phyloP scores from a whole-genome alignment of 1,140 invertebrate genomes.

The Drosophila asahinai region DNA sequence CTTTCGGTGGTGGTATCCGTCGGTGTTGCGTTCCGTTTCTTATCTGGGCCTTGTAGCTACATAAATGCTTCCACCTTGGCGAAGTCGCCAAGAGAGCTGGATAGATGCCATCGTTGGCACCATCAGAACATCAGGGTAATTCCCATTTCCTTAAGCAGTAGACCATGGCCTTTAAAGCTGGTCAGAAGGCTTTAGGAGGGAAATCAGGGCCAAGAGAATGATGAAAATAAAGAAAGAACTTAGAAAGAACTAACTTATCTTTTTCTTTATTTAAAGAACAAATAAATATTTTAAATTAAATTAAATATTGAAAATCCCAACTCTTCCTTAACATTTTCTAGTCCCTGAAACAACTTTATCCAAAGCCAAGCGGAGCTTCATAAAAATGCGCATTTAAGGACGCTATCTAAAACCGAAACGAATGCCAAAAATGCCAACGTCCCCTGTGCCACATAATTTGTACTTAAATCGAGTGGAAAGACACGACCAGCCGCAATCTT shows the following conservation, averaged over 20 bases:
- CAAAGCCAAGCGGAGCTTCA: background rate
- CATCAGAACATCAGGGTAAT: background rate
- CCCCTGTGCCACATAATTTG: slow-evolving; percentile 71
- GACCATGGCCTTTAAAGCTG: slow-evolving; percentile 19
- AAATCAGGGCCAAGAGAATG: too few species aligned
- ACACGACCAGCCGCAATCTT: slow-evolving; percentile 21
- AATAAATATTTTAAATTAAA: background rate
- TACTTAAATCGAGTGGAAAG: slow-evolving; percentile 60
- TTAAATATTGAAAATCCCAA: background rate
- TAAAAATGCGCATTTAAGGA: slow-evolving; percentile 18
- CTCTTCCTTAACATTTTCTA: too few species aligned
- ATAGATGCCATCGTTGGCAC: slow-evolving; percentile 1
- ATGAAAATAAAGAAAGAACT: too few species aligned
- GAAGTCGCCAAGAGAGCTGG: background rate
- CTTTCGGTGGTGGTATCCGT: slow-evolving; percentile 10
- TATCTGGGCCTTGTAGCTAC: slow-evolving; percentile 47
- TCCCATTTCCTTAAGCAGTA: background rate
- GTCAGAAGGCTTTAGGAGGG: background rate
- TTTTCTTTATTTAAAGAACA: too few species aligned
- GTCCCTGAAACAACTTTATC: background rate
- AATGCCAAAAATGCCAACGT: slow-evolving; percentile 48
- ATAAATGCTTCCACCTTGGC: slow-evolving; percentile 46
- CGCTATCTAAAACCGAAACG: slow-evolving; percentile 24
- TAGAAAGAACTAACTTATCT: too few species aligned
- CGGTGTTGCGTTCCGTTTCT: slow-evolving; percentile 13